Conservation (phyloP, 2,797 vertebrate species). For the Avahi laniger region DNA sequence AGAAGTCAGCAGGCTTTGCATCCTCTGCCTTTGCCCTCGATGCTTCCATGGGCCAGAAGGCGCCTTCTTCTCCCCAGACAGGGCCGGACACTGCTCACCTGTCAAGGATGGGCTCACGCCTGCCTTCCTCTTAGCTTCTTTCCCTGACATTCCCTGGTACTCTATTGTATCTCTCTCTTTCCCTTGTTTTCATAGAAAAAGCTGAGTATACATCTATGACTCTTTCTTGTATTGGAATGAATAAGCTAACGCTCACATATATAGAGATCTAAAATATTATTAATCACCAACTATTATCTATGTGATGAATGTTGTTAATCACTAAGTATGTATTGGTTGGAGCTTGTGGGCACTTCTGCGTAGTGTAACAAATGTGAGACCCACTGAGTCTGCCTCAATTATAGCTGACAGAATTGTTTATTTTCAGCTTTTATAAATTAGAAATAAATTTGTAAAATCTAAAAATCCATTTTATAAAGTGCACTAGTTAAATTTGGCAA, state of each 20-base stretch:
- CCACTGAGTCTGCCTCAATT: no score
- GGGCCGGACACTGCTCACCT: accelerated
- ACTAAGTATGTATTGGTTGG: background rate
- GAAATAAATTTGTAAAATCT: background rate
- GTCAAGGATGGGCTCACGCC: background rate
- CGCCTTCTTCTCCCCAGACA: background rate
- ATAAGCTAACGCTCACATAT: background rate
- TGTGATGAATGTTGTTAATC: background rate
- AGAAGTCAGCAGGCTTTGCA: background rate
- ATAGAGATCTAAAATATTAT: accelerated
- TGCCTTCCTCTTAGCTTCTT: background rate
- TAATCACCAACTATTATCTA: background rate
- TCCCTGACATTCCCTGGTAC: accelerated
- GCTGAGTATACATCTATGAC: background rate
- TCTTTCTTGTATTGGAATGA: background rate
- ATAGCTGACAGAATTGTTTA: background rate
- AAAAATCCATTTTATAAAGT: background rate
- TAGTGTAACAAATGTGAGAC: no score
- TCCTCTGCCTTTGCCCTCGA: accelerated
- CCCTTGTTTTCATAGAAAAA: background rate
- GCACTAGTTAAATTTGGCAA: background rate
- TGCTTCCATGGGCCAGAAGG: accelerated
- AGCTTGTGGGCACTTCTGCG: accelerated
- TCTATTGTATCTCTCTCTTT: background rate
- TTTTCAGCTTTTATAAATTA: background rate